Evolutionary conservation across 2,113 vertebrate genomes (phyloP).

Genomic region (Nyctibius bracteatus): DNA sequence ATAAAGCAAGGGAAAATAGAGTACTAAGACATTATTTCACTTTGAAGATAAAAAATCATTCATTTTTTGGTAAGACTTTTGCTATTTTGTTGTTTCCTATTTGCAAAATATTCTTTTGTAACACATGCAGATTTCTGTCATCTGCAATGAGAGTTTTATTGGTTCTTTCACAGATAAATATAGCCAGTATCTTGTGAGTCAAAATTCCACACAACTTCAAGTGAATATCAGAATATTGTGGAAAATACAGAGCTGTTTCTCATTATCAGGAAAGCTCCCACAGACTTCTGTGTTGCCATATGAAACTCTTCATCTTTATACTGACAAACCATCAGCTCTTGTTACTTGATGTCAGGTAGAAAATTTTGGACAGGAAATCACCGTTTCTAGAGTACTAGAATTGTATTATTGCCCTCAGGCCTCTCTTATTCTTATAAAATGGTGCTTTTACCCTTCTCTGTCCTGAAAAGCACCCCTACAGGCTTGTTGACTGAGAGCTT

Average conservation of each 20-base stretch:
- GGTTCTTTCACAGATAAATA: background rate
- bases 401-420: background rate
- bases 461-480: conserved; percentile 25
- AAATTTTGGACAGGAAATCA: background rate
- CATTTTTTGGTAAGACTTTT: background rate
- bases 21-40: background rate
- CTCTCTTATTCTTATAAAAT: conserved; percentile 1
- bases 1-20: background rate
- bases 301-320: background rate
- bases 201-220: background rate
- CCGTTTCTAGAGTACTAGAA: background rate
- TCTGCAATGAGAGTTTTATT: background rate
- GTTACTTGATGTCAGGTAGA: background rate
- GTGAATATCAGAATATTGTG: conserved; percentile 29
- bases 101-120: background rate
- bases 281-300: background rate
- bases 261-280: background rate
- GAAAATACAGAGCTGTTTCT: background rate
- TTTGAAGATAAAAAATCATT: background rate
- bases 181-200: background rate
- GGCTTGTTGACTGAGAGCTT: background rate
- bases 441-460: background rate
- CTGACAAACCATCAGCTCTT: background rate
- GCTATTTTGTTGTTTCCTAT: background rate
- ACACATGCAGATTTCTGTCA: background rate